These are phyloP conservation scores for Hecatera dysodea DNA, from an alignment of 2,888 invertebrate species.

Conservation along the genomic window DNA sequence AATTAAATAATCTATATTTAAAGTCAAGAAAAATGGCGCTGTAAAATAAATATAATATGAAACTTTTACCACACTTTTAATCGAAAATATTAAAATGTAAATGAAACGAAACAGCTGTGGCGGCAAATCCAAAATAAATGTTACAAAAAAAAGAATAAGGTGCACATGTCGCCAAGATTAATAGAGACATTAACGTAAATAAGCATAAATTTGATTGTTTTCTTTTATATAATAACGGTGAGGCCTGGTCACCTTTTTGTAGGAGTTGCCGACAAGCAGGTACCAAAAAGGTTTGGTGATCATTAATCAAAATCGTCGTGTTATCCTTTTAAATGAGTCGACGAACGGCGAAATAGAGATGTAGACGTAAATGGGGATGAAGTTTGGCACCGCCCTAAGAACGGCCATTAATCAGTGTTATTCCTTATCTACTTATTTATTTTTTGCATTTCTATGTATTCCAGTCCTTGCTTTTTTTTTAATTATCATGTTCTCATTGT, in stretches of 20 bases:
- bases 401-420: constrained; percentile 71
- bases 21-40: constrained; percentile 14
- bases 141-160: constrained; percentile 71
- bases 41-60: constrained; percentile 44
- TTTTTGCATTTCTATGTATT: constrained; percentile 28
- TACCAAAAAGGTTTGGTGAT: constrained; percentile 77
- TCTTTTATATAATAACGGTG: constrained; percentile 71
- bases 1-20: constrained; percentile 4
- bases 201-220: constrained; percentile 80
- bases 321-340: constrained; percentile 81
- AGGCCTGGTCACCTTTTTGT: constrained; percentile 79
- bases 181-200: constrained; percentile 88
- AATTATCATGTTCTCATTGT: not conserved
- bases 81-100: constrained; percentile 81
- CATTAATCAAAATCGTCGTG: constrained; percentile 86
- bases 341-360: constrained; percentile 84
- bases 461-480: constrained; percentile 9
- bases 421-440: constrained; percentile 55
- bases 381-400: constrained; percentile 79
- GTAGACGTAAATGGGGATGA: constrained; percentile 72
- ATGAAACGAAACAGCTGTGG: constrained; percentile 80
- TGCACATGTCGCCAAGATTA: constrained; percentile 82
- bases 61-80: constrained; percentile 67
- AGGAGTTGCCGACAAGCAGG: constrained; percentile 85
- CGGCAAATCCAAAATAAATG: constrained; percentile 68